A percentile compares a stretch with the other conserved stretches of the same genome.
These are phyloP conservation scores for Lobophora halterata DNA, from an alignment of 2,888 invertebrate genomes.

Conservation along the genomic window DNA sequence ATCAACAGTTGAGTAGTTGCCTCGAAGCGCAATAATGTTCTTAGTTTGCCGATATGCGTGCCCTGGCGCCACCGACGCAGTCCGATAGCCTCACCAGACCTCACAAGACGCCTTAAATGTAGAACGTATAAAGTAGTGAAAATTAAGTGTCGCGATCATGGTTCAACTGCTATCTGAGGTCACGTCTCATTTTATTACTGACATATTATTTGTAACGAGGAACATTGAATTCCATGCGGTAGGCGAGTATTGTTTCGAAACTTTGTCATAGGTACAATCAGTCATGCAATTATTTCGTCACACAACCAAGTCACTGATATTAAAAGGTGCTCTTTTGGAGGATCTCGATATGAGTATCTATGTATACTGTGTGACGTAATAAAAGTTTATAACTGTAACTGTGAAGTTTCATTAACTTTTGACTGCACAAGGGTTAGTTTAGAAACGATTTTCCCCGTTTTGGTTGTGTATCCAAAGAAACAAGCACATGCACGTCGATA, in stretches of 20 bases:
- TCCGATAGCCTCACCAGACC: constrained; percentile 53
- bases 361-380: too few relatives aligned
- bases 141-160: constrained; percentile 71
- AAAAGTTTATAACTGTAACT: too few relatives aligned
- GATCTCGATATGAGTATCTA: too few relatives aligned
- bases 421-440: too few relatives aligned
- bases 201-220: constrained; percentile 73
- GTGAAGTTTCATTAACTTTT: too few relatives aligned
- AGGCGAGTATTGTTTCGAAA: constrained; percentile 62
- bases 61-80: constrained; percentile 57
- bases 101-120: constrained; percentile 70
- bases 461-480: too few relatives aligned
- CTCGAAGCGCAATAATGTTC: constrained; percentile 43
- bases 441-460: too few relatives aligned
- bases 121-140: constrained; percentile 73
- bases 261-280: constrained; percentile 26
- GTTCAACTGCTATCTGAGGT: constrained; percentile 70
- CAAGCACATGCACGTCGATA: too few relatives aligned
- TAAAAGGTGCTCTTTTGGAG: too few relatives aligned
- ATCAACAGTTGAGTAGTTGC: constrained; percentile 44
- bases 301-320: constrained; percentile 13
- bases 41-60: constrained; percentile 41
- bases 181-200: constrained; percentile 74
- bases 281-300: constrained; percentile 26
- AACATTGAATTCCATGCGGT: constrained; percentile 69